Base-by-base conservation (phyloP, 2,888 invertebrate species). In the Gerosis bhagava region DNA sequence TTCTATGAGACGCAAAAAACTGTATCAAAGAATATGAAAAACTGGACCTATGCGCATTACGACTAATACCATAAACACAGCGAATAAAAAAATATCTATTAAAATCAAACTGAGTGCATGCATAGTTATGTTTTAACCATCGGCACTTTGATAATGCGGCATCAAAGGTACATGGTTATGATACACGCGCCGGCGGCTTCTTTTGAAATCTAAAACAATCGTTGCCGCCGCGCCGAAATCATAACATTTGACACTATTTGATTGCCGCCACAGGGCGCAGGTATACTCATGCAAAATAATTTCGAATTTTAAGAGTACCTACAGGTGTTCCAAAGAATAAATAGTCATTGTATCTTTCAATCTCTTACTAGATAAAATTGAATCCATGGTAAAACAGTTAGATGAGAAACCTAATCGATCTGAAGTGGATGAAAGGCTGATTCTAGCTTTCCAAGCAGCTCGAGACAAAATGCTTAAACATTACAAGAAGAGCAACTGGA, bases 381-480 rank as follows among this genome's bases (percentile, higher is more conserved):
- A n/a, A n/a, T n/a, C n/a, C n/a, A n/a, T n/a, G n/a, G n/a, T n/a
- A n/a, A n/a, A n/a, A n/a, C n/a, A n/a, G n/a, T n/a, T n/a, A n/a
- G n/a, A n/a, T n/a, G n/a, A n/a, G n/a, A n/a, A n/a, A n/a, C n/a
- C n/a, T n/a, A n/a, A 26, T 26, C 26, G 26, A 26, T 26, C 26
- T 5, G 26, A 26, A 26, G 26, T 26, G 11, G 26, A 26, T 26
- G 26, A 26, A 26, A 26, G 11, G 26, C 26, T 26, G 11, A 26
- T 26, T 26, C 3, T 26, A 5, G 26, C 4, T 26, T 26, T 26
- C 11, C 26, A 26, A 11, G 57, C 56, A 59, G 56, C 59, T 49
- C 49, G 57, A 59, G 57, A 55, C 43, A 56, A 58, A 57, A 57
- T 57, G 57, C 54, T 57, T 54, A 57, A 57, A 51, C 54, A 57